Base-by-base conservation (phyloP, 2,113 vertebrate species). In the Atrichornis clamosus region DNA sequence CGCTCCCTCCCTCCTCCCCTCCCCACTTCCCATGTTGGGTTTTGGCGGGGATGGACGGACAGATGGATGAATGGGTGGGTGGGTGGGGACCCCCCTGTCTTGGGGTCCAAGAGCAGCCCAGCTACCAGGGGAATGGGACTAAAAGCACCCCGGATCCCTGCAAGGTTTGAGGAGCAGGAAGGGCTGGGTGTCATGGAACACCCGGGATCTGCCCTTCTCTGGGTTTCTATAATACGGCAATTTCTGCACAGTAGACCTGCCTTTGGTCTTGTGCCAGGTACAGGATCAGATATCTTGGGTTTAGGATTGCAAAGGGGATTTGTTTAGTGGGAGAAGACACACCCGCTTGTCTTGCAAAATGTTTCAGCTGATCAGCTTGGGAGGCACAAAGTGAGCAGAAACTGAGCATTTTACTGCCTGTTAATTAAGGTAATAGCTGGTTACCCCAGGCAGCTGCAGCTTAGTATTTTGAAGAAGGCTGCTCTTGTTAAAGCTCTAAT, bases 91-190 rank as follows among this genome's bases (percentile, higher is more conserved):
- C 47, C 17, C 37, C 5, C 1, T 4, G 10, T 7, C 19, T 17
- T 1, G 1, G 19, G 21, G 13, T 6, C 18, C 7, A 4, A 83
- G 24, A 50, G 16, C 41, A 75, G 70, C 56, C 46, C 2, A 0
- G n/a, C 41, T 47, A 28, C 15, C 23, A 4, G 11, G 28, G 24
- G 8, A 21, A 44, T 1, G 6, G 32, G 32, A 59, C 24, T 7
- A 46, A 55, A 83, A 28, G 16, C 50, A 39, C 15, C 24, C 32
- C 1, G 0, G 10, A 16, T 10, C 26, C 1, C 19, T 3, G 0
- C 2, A 3, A 46, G 33, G 4, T 22, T 16, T 53, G 39, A 27
- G 49, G 41, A 32, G 2, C 1, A 1, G 44, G 56, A 10, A 44
- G 22, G 46, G 41, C 50, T 37, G 55, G 39, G 52, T 56, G 14